Evolutionary conservation across 2,113 vertebrate genomes (phyloP).

Genomic region (Genyomyrus donnyi): DNA sequence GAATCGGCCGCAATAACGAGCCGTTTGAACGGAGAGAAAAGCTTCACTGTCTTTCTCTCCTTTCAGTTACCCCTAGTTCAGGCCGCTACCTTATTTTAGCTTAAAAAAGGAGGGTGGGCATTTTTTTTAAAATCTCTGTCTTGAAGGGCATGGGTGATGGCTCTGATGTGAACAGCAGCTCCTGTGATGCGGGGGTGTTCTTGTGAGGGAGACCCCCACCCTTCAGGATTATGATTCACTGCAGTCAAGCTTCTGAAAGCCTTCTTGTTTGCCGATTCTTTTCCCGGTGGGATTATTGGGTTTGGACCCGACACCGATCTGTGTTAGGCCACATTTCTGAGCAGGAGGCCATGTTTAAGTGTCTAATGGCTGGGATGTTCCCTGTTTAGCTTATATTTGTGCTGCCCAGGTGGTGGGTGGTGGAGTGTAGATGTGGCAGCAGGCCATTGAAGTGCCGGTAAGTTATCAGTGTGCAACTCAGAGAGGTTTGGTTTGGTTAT

Average conservation of each 20-base stretch:
- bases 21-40: constrained; percentile 17
- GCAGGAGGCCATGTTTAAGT: neutral
- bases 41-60: neutral
- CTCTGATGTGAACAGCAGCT: constrained; percentile 15
- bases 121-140: neutral
- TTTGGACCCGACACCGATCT: neutral
- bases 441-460: neutral
- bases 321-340: neutral
- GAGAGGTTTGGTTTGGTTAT: neutral
- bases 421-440: neutral
- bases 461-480: neutral
- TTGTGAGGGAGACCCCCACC: neutral
- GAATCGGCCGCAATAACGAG: constrained; percentile 14
- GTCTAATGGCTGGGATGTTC: neutral
- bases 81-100: constrained; percentile 5
- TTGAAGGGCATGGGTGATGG: constrained; percentile 7
- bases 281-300: neutral
- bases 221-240: neutral
- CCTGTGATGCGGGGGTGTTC: neutral
- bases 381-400: neutral
- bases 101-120: neutral
- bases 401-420: neutral
- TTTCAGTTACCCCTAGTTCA: neutral
- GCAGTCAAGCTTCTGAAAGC: neutral
- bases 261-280: neutral